Evolutionary conservation across 1,140 invertebrate genomes (phyloP), one percentile per base, ranked within the genome.

Genomic region (Camponotus floridanus): DNA sequence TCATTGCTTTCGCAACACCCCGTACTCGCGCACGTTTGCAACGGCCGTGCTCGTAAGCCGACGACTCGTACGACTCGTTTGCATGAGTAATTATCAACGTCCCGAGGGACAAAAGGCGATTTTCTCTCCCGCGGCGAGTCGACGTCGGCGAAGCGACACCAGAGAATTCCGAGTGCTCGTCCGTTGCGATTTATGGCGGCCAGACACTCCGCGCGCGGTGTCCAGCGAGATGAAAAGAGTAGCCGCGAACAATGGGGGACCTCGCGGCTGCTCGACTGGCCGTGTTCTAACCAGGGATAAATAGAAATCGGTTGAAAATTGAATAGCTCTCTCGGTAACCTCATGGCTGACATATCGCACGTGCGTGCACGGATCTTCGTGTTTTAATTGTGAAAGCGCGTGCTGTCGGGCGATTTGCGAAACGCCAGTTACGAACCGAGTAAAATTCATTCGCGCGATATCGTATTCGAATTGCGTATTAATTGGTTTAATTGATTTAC

Each of bases 81-180:
- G 76, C 80, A 81, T 78, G 88, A 90, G 86, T 90, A 90, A 90
- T 90, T 90, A 90, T 90, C 87, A 90, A 90, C 88, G 88, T 90
- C 71, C 86, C 62, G 11, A 31, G 70, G 80, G 70, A 90, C 80
- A 86, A 90, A 90, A 87, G 88, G 64, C 78, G 76, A 87, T 85
- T 90, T 87, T 90, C 89, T 87, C 86, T 89, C 86, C 80, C 62
- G 76, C 55, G 70, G 80, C 70, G 89, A 85, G n/a, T 55, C 78
- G 79, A 84, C 78, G 88, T 88, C 73, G 61, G 42, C 74, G 68
- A 67, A 84, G 79, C 85, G 89, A 85, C 74, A 79, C 61, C 64
- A 51, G 36, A 48, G 61, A 36, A 89, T 85, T 79, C 80, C 67
- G 79, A 36, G 33, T 74, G 76, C 42, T 87, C 74, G 67, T 89